Evolutionary conservation across 2,888 invertebrate genomes (phyloP).

Genomic region (Agrypnus murinus): DNA sequence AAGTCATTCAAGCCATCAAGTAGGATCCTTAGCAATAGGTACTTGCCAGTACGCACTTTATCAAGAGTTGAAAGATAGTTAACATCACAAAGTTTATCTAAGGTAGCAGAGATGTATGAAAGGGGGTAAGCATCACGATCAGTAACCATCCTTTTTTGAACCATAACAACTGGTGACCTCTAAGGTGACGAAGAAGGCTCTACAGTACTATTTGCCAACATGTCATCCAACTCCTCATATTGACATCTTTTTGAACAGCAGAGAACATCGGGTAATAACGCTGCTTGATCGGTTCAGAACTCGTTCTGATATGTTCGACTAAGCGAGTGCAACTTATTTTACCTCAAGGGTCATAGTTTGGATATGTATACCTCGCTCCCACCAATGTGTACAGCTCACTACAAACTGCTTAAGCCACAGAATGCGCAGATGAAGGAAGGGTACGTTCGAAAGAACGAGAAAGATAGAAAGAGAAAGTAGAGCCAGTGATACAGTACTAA

Average conservation of each 20-base stretch:
- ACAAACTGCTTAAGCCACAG: too few species aligned
- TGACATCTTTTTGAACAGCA: constrained; percentile 51
- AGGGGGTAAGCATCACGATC: not conserved
- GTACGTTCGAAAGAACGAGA: too few species aligned
- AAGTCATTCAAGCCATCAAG: too few species aligned
- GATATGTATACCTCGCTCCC: too few species aligned
- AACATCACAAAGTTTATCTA: not conserved
- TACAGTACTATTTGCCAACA: constrained; percentile 44
- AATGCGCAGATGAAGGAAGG: too few species aligned
- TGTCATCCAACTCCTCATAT: constrained; percentile 53
- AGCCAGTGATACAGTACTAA: too few species aligned
- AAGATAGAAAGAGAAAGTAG: too few species aligned
- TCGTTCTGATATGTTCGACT: too few species aligned
- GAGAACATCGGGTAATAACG: constrained; percentile 58
- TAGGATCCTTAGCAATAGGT: constrained; percentile 38
- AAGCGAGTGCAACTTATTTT: too few species aligned
- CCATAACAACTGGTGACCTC: constrained; percentile 43
- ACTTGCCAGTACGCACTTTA: constrained; percentile 61
- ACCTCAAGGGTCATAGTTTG: too few species aligned
- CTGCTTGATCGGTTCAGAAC: not conserved
- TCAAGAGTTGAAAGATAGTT: not conserved
- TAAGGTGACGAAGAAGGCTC: constrained; percentile 32
- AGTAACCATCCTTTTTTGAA: constrained; percentile 40
- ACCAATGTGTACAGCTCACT: too few species aligned
- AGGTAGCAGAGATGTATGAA: not conserved